phyloP scores from a whole-genome alignment of 2,888 invertebrate genomes.

The Chelonus formosanus region DNA sequence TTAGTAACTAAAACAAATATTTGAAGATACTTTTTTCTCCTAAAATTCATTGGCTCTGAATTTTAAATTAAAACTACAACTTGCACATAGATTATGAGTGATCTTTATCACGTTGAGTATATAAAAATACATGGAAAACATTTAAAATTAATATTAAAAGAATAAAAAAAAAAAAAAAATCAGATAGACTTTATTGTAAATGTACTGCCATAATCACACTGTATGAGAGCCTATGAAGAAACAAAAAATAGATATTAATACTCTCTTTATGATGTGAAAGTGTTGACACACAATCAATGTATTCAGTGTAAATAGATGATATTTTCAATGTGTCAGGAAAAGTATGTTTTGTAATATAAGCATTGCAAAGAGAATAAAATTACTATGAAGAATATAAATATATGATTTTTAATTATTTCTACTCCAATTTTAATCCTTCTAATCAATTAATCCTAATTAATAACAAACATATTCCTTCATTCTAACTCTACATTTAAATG shows the following conservation, averaged over 20 bases:
- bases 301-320: slow-evolving; percentile 64
- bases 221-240: slow-evolving; percentile 55
- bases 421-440: too few species aligned
- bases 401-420: not conserved
- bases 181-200: slow-evolving; percentile 63
- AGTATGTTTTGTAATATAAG: slow-evolving; percentile 66
- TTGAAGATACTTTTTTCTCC: too few species aligned
- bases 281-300: slow-evolving; percentile 54
- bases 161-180: slow-evolving; percentile 43
- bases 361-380: slow-evolving; percentile 63
- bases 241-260: slow-evolving; percentile 21
- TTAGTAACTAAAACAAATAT: too few species aligned
- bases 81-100: slow-evolving; percentile 16
- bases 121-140: slow-evolving; percentile 17
- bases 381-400: slow-evolving; percentile 46
- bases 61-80: not conserved
- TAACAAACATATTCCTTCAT: too few species aligned
- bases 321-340: slow-evolving; percentile 65
- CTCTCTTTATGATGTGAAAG: slow-evolving; percentile 26
- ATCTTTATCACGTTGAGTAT: slow-evolving; percentile 19
- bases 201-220: slow-evolving; percentile 65
- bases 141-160: slow-evolving; percentile 30
- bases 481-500: not conserved
- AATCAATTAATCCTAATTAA: too few species aligned
- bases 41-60: not conserved